A percentile compares a stretch with the other conserved stretches of the same genome.
phyloP scores from a whole-genome alignment of 2,113 vertebrate species.

The Benitochromis conjunctus region DNA sequence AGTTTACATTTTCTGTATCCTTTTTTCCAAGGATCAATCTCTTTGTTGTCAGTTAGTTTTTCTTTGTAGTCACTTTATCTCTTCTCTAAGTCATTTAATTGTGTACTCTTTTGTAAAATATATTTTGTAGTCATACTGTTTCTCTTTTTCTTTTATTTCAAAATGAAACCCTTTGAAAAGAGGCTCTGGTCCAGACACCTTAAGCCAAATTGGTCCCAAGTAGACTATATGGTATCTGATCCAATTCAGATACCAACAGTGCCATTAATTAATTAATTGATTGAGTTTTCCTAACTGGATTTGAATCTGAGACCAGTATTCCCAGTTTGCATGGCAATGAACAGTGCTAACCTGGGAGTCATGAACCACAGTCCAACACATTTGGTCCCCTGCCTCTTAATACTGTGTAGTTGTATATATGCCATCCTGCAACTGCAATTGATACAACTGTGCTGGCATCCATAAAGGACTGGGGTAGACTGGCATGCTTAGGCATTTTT shows the following conservation, averaged over 20 bases:
- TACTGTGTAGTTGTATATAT: not conserved
- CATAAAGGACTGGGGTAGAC: not conserved
- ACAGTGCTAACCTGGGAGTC: not conserved
- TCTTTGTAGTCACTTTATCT: not conserved
- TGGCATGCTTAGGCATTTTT: not conserved
- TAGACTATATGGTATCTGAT: too few species aligned
- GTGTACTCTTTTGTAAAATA: not conserved
- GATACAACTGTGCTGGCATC: not conserved
- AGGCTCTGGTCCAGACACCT: not conserved
- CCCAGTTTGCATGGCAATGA: not conserved
- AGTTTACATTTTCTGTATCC: not conserved
- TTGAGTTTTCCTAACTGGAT: not conserved
- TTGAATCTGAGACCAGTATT: not conserved
- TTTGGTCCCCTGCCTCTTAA: not conserved
- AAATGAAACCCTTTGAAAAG: not conserved
- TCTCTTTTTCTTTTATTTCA: not conserved
- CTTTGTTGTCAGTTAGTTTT: not conserved
- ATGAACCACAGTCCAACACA: not conserved
- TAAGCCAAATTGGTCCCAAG: not conserved
- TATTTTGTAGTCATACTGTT: not conserved
- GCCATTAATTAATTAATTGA: too few species aligned
- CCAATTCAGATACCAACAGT: not conserved
- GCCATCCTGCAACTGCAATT: not conserved
- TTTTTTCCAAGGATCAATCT: not conserved
- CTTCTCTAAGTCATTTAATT: not conserved